Percentiles rank a stretch among this genome's conserved stretches.
These are phyloP conservation scores for Merluccius polli DNA, from an alignment of 2,797 vertebrate genomes.

Conservation along the genomic window DNA sequence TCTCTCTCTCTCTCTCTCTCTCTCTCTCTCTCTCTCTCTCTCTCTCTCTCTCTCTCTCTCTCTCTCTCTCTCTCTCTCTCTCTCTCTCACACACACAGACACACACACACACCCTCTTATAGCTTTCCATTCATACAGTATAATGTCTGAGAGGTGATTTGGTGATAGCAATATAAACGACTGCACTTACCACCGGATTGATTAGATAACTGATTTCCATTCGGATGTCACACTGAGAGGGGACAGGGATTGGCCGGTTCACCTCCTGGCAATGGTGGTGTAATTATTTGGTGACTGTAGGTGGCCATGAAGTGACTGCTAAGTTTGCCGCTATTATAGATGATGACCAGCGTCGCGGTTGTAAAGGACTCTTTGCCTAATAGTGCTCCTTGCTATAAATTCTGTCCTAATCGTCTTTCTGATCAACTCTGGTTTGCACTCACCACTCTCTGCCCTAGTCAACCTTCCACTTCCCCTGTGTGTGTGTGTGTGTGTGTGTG, in stretches of 20 bases:
- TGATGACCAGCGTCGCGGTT: background rate
- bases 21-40: constrained; percentile 5
- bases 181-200: background rate
- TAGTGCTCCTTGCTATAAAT: background rate
- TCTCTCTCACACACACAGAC: background rate
- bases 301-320: background rate
- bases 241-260: no score
- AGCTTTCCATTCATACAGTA: no score
- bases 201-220: background rate
- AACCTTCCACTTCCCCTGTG: background rate
- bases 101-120: no score
- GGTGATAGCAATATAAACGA: background rate
- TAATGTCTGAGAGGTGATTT: no score
- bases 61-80: constrained; percentile 26
- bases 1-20: background rate
- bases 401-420: background rate
- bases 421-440: background rate
- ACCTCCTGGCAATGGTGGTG: no score
- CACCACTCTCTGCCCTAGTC: background rate
- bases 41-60: constrained; percentile 32
- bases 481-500: no score
- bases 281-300: background rate
- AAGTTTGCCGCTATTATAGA: background rate
- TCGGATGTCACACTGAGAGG: background rate
- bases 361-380: background rate